Conservation (phyloP, 2,888 invertebrate species). For the Plagodis pulveraria region DNA sequence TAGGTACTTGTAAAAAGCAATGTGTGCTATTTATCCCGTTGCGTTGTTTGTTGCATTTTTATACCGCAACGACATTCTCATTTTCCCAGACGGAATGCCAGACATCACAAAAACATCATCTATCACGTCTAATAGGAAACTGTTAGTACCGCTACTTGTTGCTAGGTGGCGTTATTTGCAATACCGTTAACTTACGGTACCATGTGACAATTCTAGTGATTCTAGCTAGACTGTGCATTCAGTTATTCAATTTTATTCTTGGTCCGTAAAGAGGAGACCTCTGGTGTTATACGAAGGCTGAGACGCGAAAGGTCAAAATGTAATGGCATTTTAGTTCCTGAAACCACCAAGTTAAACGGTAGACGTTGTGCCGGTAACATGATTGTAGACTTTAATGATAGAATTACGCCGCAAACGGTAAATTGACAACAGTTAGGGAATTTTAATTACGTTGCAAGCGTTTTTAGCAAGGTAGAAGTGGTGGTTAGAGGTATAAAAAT, state of each 20-base stretch:
- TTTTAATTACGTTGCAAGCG: slow-evolving; percentile 7
- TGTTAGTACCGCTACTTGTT: slow-evolving; percentile 71
- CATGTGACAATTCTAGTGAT: slow-evolving; percentile 4
- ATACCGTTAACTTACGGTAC: slow-evolving; percentile 34
- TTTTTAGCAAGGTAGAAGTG: not conserved
- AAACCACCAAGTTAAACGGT: slow-evolving; percentile 10
- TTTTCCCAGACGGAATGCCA: slow-evolving; percentile 19
- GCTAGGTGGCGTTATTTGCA: slow-evolving; percentile 73
- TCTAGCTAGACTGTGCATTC: not conserved
- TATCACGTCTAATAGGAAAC: slow-evolving; percentile 60
- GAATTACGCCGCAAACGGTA: slow-evolving; percentile 15
- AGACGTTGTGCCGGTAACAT: slow-evolving; percentile 14
- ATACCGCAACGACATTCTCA: slow-evolving; percentile 26
- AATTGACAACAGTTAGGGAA: slow-evolving; percentile 7
- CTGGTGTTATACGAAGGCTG: not conserved
- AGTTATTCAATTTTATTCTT: not conserved
- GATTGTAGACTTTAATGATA: slow-evolving; percentile 4
- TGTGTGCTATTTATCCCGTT: not conserved
- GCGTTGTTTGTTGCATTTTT: not conserved
- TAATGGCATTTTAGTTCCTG: slow-evolving; percentile 10
- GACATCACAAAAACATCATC: slow-evolving; percentile 54
- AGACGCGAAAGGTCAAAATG: not conserved
- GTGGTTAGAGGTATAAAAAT: not conserved
- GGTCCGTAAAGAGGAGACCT: not conserved
- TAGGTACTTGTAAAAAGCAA: no score